phyloP scores from a whole-genome alignment of 2,888 invertebrate genomes.

The Lycia hirtaria region DNA sequence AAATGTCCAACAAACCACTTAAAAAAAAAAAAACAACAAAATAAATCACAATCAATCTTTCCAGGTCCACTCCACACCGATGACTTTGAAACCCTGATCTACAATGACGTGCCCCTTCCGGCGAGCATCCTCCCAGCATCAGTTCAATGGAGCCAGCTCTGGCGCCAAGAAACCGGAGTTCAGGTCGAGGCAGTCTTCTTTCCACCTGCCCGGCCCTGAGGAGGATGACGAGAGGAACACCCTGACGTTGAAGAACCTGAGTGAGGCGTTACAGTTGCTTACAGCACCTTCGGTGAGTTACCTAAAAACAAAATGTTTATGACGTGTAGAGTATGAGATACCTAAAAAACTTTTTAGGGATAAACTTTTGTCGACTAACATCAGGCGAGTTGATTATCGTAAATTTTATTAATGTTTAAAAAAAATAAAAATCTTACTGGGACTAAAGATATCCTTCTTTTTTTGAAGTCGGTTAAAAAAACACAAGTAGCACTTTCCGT shows the following conservation, averaged over 20 bases:
- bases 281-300: constrained; percentile 92
- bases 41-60: constrained; percentile 17
- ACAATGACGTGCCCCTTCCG: constrained; percentile 85
- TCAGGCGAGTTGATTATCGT: no score
- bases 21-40: no score
- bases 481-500: no score
- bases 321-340: no score
- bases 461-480: no score
- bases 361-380: no score
- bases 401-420: no score
- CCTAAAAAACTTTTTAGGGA: no score
- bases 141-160: constrained; percentile 76
- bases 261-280: constrained; percentile 91
- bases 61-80: constrained; percentile 28
- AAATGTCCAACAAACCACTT: no score
- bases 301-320: no score
- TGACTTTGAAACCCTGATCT: constrained; percentile 23
- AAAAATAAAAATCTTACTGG: no score
- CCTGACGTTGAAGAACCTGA: constrained; percentile 91
- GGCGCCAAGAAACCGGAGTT: constrained; percentile 73
- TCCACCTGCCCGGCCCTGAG: constrained; percentile 87
- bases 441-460: no score
- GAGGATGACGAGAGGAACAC: constrained; percentile 88
- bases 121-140: constrained; percentile 83
- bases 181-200: constrained; percentile 87